A percentile compares a stretch with the other conserved stretches of the same genome.
These are phyloP conservation scores for Apis dorsata DNA, from an alignment of 1,140 invertebrate genomes.

Conservation along the genomic window DNA sequence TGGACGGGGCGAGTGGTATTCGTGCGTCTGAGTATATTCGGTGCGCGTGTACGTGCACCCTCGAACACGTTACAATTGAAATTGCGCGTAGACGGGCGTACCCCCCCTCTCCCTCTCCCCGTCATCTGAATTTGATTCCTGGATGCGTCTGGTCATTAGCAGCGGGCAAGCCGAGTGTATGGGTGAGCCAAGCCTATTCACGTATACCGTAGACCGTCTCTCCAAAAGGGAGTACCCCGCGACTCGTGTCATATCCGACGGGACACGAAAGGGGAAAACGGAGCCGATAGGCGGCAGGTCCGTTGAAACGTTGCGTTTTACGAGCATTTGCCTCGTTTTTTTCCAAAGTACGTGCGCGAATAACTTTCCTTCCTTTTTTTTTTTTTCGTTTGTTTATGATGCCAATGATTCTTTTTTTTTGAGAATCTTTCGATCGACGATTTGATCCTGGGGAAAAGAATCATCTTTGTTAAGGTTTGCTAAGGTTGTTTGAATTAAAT, in stretches of 20 bases:
- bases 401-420: too few species aligned
- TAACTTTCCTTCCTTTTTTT: too few species aligned
- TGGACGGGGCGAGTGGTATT: constrained; percentile 53
- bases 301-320: neutral
- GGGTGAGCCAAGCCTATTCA: neutral
- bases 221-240: constrained; percentile 17
- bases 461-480: too few species aligned
- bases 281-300: neutral
- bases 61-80: constrained; percentile 45
- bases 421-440: too few species aligned
- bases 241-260: constrained; percentile 60
- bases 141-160: constrained; percentile 70
- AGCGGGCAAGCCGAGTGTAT: constrained; percentile 58
- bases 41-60: neutral
- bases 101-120: constrained; percentile 26
- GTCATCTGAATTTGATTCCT: constrained; percentile 70
- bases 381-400: too few species aligned
- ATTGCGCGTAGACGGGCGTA: constrained; percentile 29
- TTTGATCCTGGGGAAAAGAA: too few species aligned
- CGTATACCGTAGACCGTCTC: too few species aligned
- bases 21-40: neutral
- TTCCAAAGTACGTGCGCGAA: too few species aligned
- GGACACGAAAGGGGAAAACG: constrained; percentile 15
- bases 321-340: neutral
- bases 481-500: too few species aligned